Evolutionary conservation across 1,140 invertebrate genomes (phyloP), one percentile per base, ranked within the genome.

Genomic region (Heliconius melpomene): DNA sequence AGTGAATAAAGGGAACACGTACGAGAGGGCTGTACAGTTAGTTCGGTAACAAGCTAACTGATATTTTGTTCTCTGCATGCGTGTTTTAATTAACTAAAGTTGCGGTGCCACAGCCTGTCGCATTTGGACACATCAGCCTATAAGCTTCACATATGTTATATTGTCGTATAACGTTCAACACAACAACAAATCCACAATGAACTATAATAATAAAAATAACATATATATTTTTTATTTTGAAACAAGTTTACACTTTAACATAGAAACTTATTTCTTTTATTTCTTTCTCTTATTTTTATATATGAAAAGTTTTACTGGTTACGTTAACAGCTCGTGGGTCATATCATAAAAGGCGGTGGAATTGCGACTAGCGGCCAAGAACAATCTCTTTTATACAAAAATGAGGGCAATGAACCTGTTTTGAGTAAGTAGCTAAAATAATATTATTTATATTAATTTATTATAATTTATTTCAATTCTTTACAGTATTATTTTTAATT

Each of bases 261-360:
- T 52, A 6, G 0, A 20, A 18, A 20, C 1, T 16, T 16, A 18
- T 52, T 52, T 52, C 7, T 18, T 52, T 18, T 20, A 18, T 20
- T 7, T 52, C 7, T 40, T 40, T 40, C 8, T 40, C 2, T 7
- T 52, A 18, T 23, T 23, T 29, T 23, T 66, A 66, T 66, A 13
- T 26, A 66, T 29, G 23, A 23, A 23, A 60, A 23, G 7, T 46
- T 23, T 26, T 26, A 60, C 54, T 60, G n/a, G 54, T 23, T 7
- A 60, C 9, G 74, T 74, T 93, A 95, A 70, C 94, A 98, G 97
- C 92, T 98, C 73, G 97, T 97, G 1, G 97, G 97, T 1, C 96
- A 97, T 84, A 93, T 96, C 9, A 97, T 98, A 81, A 97, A 97
- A 88, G 96, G 97, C 2, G 97, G 97, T 71, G 97, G 97, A 57